Evolutionary conservation across 2,113 vertebrate genomes (phyloP), one percentile per base, ranked within the genome.

Genomic region (Pseudorasbora parva): DNA sequence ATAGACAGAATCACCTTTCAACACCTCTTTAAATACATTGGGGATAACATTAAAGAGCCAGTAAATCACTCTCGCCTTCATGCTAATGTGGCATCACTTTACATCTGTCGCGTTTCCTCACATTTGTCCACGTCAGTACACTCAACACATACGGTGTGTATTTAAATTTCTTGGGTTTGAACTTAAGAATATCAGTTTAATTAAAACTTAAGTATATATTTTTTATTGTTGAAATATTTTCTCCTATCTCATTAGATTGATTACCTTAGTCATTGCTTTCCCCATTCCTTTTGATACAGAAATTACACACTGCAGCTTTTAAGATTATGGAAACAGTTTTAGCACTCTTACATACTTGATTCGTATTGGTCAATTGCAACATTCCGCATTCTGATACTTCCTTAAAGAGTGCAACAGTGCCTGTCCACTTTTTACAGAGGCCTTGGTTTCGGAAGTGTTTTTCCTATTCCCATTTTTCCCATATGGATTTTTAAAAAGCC

Each of bases 11-110:
- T 71, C 49, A 33, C 62, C 21, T 76, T 84, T 87, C 82, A 76
- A 59, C 82, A 69, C 45, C 78, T 78, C 78, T 87, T 59, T 79
- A 87, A 82, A 84, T 84, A 87, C 78, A 77, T 60, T 56, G 8
- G 37, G 68, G 62, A 82, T 85, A 43, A 82, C 57, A 78, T 57
- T 77, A 75, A 82, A 77, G 62, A 64, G 71, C 62, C 60, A 59
- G 56, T 83, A 84, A 81, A 87, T 64, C 54, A 30, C 64, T 81
- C 72, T 49, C 11, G 51, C 66, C 57, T 54, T 56, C 60, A 74
- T 64, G 66, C 25, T 59, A 74, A 64, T 54, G 75, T 37, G 41
- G 25, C 27, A 5, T 78, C 45, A 56, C 60, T 25, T 45, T 80
- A 49, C 73, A 33, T 69, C 51, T 71, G 64, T 73, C 41, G 21